phyloP scores from a whole-genome alignment of 2,113 vertebrate genomes.

The Mus spicilegus region DNA sequence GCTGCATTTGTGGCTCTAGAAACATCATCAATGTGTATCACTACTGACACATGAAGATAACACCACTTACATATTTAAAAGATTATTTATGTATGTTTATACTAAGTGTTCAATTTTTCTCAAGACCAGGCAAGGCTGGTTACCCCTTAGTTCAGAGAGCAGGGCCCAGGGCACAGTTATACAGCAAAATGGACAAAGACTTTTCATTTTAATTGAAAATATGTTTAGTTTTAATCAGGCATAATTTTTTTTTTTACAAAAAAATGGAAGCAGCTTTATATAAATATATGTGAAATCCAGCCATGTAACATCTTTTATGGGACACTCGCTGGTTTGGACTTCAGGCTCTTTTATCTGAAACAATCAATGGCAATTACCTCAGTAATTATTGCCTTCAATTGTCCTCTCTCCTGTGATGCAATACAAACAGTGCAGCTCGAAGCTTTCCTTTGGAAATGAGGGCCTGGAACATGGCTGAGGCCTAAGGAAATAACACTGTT shows the following conservation, averaged over 20 bases:
- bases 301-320: not conserved
- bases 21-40: not conserved
- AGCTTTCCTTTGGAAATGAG: not conserved
- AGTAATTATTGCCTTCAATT: constrained; percentile 33
- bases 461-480: not conserved
- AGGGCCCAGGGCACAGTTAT: not conserved
- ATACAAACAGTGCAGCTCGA: not conserved
- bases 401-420: not conserved
- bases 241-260: constrained; percentile 36
- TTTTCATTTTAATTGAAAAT: not conserved
- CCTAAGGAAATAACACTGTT: constrained; percentile 15
- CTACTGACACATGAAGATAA: not conserved
- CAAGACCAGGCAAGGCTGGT: not conserved
- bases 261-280: not conserved
- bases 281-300: not conserved
- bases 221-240: not conserved
- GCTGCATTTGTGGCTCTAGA: not conserved
- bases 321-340: not conserved
- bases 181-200: not conserved
- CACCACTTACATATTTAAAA: not conserved
- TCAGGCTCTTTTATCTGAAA: constrained; percentile 29
- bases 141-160: not conserved
- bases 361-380: constrained; percentile 18
- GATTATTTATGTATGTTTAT: not conserved
- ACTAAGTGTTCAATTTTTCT: not conserved